phyloP scores from a whole-genome alignment of 2,797 vertebrate genomes.

The Bryconaethiops microstoma region DNA sequence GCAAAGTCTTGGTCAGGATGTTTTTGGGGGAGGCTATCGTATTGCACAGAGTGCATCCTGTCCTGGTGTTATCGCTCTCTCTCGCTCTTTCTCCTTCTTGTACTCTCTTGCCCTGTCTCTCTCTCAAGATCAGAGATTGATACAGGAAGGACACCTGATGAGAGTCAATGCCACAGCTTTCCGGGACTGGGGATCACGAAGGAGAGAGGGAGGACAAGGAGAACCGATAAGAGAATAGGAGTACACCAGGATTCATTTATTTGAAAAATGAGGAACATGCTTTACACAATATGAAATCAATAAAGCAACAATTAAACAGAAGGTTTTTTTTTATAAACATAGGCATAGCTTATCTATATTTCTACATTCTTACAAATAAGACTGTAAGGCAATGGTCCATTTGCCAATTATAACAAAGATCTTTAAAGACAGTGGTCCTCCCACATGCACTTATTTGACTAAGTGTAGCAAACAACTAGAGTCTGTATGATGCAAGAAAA shows the following conservation, averaged over 20 bases:
- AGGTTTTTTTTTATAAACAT: neutral
- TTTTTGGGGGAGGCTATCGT: slow-evolving; percentile 74
- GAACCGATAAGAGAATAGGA: slow-evolving; percentile 32
- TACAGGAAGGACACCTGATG: slow-evolving; percentile 85
- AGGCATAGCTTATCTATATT: no score
- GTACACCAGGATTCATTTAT: no score
- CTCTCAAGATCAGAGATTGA: slow-evolving; percentile 68
- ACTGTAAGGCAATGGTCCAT: no score
- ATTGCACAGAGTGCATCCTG: slow-evolving; percentile 80
- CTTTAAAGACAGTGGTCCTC: slow-evolving; percentile 33
- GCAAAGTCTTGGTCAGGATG: slow-evolving; percentile 73
- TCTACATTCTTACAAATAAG: neutral
- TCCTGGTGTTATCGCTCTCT: slow-evolving; percentile 76
- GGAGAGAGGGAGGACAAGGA: slow-evolving; percentile 53
- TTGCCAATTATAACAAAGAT: slow-evolving; percentile 26
- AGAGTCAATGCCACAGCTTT: slow-evolving; percentile 82
- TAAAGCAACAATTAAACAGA: neutral
- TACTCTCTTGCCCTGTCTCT: slow-evolving; percentile 50
- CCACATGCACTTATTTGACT: slow-evolving; percentile 30
- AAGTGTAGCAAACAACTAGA: slow-evolving; percentile 35
- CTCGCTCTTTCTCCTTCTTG: slow-evolving; percentile 66
- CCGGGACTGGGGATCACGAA: slow-evolving; percentile 74
- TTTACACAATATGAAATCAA: neutral
- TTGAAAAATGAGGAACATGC: slow-evolving; percentile 15
- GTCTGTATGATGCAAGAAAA: slow-evolving; percentile 47